Conservation (phyloP, 1,140 invertebrate genomes). For the Dermatophagoides farinae region DNA sequence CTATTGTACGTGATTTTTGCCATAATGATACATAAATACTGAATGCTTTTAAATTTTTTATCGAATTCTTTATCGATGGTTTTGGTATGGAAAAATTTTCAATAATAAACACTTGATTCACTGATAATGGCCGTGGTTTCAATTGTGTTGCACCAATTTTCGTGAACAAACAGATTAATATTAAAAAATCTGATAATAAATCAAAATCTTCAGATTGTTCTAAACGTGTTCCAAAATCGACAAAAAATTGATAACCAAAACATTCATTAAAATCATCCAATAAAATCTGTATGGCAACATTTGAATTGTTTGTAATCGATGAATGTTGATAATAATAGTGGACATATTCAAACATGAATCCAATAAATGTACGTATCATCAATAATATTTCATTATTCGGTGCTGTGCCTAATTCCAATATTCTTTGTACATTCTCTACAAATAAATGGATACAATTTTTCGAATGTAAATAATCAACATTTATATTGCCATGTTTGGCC, state of each 20-base stretch:
- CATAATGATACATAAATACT: conserved; percentile 85
- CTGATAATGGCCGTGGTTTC: conserved; percentile 11
- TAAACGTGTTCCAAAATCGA: conserved; percentile 12
- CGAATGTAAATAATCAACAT: conserved; percentile 29
- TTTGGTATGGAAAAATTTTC: conserved; percentile 75
- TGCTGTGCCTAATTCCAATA: conserved; percentile 41
- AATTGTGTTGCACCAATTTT: conserved; percentile 10
- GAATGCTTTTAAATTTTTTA: conserved; percentile 84
- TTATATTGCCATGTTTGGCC: conserved; percentile 29
- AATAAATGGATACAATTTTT: conserved; percentile 85
- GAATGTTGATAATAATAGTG: background rate
- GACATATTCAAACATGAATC: conserved; percentile 67
- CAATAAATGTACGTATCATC: conserved; percentile 95
- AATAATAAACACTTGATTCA: conserved; percentile 51
- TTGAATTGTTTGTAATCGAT: background rate
- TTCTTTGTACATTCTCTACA: conserved; percentile 86
- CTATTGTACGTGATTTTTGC: conserved; percentile 44
- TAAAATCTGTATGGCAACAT: conserved; percentile 31
- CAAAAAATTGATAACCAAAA: conserved; percentile 68
- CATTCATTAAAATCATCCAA: conserved; percentile 84
- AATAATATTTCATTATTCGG: conserved; percentile 87
- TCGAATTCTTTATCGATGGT: conserved; percentile 41
- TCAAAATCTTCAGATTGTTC: conserved; percentile 1
- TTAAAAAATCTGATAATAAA: background rate
- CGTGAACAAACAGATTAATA: background rate